A percentile compares a stretch with the other conserved stretches of the same genome.
These are phyloP conservation scores for Papilio polytes DNA, from an alignment of 1,140 invertebrate species.

Conservation along the genomic window DNA sequence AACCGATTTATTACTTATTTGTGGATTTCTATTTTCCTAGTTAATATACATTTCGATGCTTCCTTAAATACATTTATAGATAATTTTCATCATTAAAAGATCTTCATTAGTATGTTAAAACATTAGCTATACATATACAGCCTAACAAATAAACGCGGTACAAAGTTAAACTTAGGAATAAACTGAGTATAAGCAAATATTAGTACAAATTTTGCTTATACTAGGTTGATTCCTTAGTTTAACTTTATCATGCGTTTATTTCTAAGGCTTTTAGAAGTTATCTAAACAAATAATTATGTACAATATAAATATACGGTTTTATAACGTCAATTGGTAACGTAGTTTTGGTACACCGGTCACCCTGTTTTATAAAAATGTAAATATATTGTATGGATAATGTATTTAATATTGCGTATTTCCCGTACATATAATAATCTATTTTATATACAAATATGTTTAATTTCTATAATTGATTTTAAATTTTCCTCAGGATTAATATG, in stretches of 20 bases:
- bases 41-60: not conserved
- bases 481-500: not conserved
- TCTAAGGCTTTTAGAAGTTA: not conserved
- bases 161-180: too few species aligned
- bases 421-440: not conserved
- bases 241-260: too few species aligned
- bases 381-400: not conserved
- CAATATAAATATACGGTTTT: constrained; percentile 35
- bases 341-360: constrained; percentile 63
- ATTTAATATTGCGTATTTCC: constrained; percentile 26
- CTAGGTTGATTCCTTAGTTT: too few species aligned
- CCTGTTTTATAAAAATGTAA: constrained; percentile 43
- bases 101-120: constrained; percentile 31
- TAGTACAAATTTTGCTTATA: too few species aligned
- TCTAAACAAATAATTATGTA: constrained; percentile 33
- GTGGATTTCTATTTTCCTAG: too few species aligned
- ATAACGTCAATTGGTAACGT: constrained; percentile 57
- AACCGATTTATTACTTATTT: too few species aligned
- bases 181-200: too few species aligned
- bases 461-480: not conserved
- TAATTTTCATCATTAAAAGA: constrained; percentile 9
- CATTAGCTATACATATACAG: constrained; percentile 23
- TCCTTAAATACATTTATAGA: not conserved
- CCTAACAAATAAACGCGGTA: not conserved
- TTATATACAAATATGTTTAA: constrained; percentile 5